Percentiles rank a stretch among this genome's conserved stretches.
phyloP scores from a whole-genome alignment of 1,140 invertebrate species.

The Platorchestia sp. region DNA sequence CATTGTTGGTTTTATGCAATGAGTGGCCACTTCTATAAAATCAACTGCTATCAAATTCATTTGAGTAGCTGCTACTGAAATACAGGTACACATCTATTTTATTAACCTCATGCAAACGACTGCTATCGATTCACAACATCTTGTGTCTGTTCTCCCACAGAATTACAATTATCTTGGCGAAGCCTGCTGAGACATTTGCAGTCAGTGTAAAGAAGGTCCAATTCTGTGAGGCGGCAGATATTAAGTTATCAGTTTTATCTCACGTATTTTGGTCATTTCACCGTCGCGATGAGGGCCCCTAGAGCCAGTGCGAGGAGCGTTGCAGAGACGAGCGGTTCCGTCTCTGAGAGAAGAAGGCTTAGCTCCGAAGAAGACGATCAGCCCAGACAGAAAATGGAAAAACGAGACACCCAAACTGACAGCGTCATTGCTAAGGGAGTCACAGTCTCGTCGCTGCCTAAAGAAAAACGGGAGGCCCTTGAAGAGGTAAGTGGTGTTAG shows the following conservation, averaged over 20 bases:
- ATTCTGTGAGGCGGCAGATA: neutral
- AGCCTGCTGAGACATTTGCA: neutral
- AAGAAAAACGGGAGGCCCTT: neutral
- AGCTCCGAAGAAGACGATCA: constrained; percentile 27
- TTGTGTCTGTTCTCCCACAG: neutral
- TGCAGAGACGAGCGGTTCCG: neutral
- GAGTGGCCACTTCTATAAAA: neutral
- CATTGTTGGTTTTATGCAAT: neutral
- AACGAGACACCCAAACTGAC: neutral
- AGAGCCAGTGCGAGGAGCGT: neutral
- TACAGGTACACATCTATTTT: neutral
- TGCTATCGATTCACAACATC: neutral
- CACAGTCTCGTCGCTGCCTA: neutral
- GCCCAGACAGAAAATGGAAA: constrained; percentile 29
- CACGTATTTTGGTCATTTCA: neutral
- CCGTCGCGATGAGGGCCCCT: neutral
- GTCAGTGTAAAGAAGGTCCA: neutral
- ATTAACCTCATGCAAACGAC: neutral
- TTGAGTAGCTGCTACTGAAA: neutral
- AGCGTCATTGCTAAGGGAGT: neutral
- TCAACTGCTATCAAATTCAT: neutral
- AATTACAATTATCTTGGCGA: neutral
- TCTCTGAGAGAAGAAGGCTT: constrained; percentile 2
- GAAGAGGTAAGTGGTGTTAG: neutral
- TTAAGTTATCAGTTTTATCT: constrained; percentile 19